Percentiles rank a stretch among this genome's conserved stretches.
These are phyloP conservation scores for Aythya baeri DNA, from an alignment of 2,113 vertebrate genomes.

Conservation along the genomic window DNA sequence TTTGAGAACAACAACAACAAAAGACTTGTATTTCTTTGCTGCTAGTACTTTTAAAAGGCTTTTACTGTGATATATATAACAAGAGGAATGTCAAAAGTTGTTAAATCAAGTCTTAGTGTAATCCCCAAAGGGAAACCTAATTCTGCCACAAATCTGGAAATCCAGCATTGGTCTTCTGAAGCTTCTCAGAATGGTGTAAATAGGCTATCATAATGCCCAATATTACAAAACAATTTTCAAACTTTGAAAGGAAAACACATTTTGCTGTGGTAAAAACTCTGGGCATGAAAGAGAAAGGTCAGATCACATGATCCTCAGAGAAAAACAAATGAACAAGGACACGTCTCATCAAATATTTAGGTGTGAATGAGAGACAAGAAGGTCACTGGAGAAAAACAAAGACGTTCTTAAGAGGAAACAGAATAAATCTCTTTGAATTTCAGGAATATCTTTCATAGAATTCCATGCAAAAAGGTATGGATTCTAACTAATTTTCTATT, in stretches of 20 bases:
- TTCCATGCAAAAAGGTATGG: neutral
- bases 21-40: constrained; percentile 39
- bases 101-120: constrained; percentile 51
- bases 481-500: neutral
- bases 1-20: constrained; percentile 11
- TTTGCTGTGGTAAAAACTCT: neutral
- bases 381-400: neutral
- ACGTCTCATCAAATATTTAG: constrained; percentile 37
- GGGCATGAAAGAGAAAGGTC: neutral
- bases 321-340: constrained; percentile 12
- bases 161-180: neutral
- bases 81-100: constrained; percentile 52
- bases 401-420: neutral
- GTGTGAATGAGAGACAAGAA: neutral
- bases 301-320: neutral
- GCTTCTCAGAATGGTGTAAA: constrained; percentile 15
- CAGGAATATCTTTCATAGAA: neutral
- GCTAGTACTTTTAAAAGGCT: constrained; percentile 62
- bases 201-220: constrained; percentile 12
- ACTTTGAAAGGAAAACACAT: neutral
- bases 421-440: neutral
- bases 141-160: constrained; percentile 28
- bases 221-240: neutral
- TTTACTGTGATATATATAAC: constrained; percentile 51
- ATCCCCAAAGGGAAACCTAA: constrained; percentile 48